A percentile compares a stretch with the other conserved stretches of the same genome.
Evolutionary conservation across 2,888 invertebrate genomes (phyloP).

Genomic region (Dexiosoma caninum): DNA sequence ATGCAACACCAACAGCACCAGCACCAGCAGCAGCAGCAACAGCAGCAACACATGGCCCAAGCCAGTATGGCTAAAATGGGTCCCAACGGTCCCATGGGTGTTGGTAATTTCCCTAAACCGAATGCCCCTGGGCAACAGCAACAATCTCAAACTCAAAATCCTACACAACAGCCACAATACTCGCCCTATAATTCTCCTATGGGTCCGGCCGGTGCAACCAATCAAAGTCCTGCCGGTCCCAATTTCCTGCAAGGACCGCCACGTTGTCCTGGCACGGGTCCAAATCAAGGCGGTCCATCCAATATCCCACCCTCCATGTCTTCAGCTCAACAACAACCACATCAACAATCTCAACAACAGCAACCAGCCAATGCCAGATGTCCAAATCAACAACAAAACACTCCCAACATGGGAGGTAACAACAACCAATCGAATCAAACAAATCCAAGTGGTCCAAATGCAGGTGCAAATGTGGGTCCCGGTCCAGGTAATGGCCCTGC

Average conservation of each 20-base stretch:
- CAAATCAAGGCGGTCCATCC: conserved; percentile 59
- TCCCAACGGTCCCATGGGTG: conserved; percentile 65
- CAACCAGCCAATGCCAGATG: conserved; percentile 65
- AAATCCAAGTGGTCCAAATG: conserved; percentile 70
- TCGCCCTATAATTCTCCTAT: conserved; percentile 83
- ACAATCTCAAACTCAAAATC: conserved; percentile 66
- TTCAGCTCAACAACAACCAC: conserved; percentile 66
- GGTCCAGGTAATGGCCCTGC: conserved; percentile 66
- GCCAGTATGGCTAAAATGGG: conserved; percentile 73
- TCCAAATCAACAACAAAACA: conserved; percentile 59
- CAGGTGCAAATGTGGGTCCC: conserved; percentile 68
- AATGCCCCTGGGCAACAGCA: conserved; percentile 70
- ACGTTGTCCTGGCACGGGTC: conserved; percentile 66
- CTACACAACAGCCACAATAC: conserved; percentile 79
- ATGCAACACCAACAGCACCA: conserved; percentile 72
- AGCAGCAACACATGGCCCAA: conserved; percentile 66
- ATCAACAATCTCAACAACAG: conserved; percentile 58
- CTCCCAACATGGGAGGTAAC: conserved; percentile 63
- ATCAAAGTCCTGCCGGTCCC: conserved; percentile 69
- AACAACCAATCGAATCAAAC: conserved; percentile 68
- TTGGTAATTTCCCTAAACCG: conserved; percentile 70
- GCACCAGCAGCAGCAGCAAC: conserved; percentile 69
- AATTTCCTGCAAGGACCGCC: conserved; percentile 76
- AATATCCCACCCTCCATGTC: conserved; percentile 68
- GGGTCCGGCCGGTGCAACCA: conserved; percentile 79